Conservation (phyloP, 1,140 invertebrate genomes). For the Drosophila ironensis region DNA sequence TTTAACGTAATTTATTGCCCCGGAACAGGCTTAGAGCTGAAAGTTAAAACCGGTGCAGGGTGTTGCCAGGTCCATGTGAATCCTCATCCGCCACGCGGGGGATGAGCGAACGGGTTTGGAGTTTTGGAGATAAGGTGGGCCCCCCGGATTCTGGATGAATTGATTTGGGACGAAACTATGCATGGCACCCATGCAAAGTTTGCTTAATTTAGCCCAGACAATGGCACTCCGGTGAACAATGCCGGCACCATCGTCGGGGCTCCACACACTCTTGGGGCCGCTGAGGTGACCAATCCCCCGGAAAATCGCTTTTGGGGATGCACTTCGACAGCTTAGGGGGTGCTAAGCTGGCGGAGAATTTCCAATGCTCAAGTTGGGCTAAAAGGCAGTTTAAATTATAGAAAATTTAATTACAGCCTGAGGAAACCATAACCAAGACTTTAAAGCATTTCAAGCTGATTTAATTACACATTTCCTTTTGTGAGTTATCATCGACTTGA, state of each 20-base stretch:
- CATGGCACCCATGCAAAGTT: conserved; percentile 60
- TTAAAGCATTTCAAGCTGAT: too few species aligned
- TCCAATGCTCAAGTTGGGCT: neutral
- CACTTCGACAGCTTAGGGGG: conserved; percentile 24
- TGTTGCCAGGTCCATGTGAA: conserved; percentile 14
- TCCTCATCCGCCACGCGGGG: conserved; percentile 23
- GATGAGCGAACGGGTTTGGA: conserved; percentile 34
- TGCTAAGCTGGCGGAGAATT: conserved; percentile 13
- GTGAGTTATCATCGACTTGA: neutral
- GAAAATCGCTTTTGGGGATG: conserved; percentile 10
- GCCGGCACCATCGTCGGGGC: conserved; percentile 11
- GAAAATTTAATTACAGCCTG: too few species aligned
- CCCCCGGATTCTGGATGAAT: conserved; percentile 23
- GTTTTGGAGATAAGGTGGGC: conserved; percentile 35
- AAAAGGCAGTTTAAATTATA: too few species aligned
- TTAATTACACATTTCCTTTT: conserved; percentile 20
- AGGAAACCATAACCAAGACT: too few species aligned
- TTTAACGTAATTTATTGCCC: conserved; percentile 76
- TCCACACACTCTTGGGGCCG: conserved; percentile 7
- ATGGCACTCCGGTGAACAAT: conserved; percentile 59
- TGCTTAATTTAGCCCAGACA: conserved; percentile 72
- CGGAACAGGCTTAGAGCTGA: conserved; percentile 43
- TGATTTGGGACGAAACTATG: conserved; percentile 71
- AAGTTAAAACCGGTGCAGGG: conserved; percentile 56
- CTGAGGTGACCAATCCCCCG: conserved; percentile 3